These are phyloP conservation scores for Neogale vison DNA, from an alignment of 2,113 vertebrate species.

Conservation along the genomic window DNA sequence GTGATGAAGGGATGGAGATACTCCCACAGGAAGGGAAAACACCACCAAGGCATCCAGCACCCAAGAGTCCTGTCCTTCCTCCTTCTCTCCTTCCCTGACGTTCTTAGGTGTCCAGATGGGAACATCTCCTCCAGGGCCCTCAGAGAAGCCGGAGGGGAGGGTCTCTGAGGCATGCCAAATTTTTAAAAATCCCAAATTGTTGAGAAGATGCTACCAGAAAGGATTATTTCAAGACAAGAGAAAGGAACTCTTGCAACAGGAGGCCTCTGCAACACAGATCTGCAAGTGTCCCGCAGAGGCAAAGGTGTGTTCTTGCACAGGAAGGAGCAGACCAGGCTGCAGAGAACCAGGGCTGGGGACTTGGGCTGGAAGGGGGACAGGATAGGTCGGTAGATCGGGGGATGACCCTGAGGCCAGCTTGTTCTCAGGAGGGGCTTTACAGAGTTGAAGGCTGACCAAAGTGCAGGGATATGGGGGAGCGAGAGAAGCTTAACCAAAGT, in stretches of 20 bases:
- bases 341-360: not conserved
- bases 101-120: not conserved
- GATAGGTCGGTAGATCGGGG: not conserved
- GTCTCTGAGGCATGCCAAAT: not conserved
- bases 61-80: not conserved
- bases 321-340: not conserved
- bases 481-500: not conserved
- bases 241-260: not conserved
- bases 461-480: not conserved
- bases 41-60: rapidly evolving
- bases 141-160: not conserved
- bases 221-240: too few species aligned
- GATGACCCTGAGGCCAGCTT: not conserved
- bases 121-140: not conserved
- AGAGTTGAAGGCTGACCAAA: not conserved
- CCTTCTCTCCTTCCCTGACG: not conserved
- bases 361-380: not conserved
- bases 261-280: rapidly evolving
- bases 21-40: not conserved
- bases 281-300: not conserved
- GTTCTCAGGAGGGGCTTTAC: not conserved
- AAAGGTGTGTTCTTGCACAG: not conserved
- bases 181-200: not conserved
- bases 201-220: not conserved
- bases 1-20: not conserved